Base-by-base conservation (phyloP, 2,113 vertebrate genomes). In the Rhinopomastus cyanomelas region DNA sequence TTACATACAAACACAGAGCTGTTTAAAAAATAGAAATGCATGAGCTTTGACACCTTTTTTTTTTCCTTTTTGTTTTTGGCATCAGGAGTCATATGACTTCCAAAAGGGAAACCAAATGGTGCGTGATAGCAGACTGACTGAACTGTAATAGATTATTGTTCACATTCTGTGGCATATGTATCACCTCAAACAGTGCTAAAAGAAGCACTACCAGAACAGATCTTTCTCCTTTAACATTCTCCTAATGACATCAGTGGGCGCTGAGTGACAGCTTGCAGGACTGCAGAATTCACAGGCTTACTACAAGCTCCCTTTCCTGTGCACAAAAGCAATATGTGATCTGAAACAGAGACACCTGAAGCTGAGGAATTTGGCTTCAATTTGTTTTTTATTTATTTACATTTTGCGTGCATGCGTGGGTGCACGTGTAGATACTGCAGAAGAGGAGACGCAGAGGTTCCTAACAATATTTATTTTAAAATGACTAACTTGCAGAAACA, bases 1-100 rank as follows among this genome's bases (percentile, higher is more conserved):
- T 94, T 93, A 92, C 94, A 93, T 95, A 94, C 60, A 93, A 95
- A 96, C 85, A 96, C 84, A 92, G 66, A 92, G 91, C 75, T 85
- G 76, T 92, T 91, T 90, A 90, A 94, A 93, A 94, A 95, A 92
- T 85, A 90, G 81, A 94, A 95, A 92, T 91, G 92, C 81, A 88
- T 92, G 88, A 94, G 56, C 94, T 96, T 64, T 94, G 68, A 87
- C 84, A 82, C 85, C 61, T 91, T 77, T 61, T 48, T 44, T 56
- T 72, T 26, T 15, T 22, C n/a, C 8, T 8, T 72, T 29, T 9
- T 53, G 85, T 62, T 89, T 95, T 94, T 95, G 78, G 90, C 87
- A 90, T 93, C 79, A 65, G 83, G 87, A 94, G 74, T 92, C 67
- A n/a, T 72, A 26, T 44, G 90, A 93, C 86, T 86, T 95, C 86